Base-by-base conservation (phyloP, 2,888 invertebrate genomes). In the Ariolimax columbianus region DNA sequence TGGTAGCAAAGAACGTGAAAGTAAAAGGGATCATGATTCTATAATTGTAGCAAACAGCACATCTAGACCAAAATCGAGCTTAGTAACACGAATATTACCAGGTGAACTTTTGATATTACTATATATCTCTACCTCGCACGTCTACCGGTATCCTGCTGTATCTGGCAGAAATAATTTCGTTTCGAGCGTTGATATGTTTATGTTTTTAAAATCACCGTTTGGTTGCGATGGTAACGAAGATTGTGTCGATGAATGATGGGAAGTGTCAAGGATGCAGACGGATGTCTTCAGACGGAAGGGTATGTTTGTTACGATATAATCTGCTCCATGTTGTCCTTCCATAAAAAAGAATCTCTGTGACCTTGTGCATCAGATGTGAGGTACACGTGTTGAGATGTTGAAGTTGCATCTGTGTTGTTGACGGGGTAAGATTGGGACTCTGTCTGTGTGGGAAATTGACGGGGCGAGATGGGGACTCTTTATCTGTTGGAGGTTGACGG, bases 171-270 rank as follows among this genome's bases (percentile, higher is more conserved):
- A 66, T 40, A 26, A 72, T 72, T 72, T 72, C 40, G 43, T 40
- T 40, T 72, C 72, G 26, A 43, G 40, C 26, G 72, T 72, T 40
- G 72, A 72, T 26, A 38, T 43, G 72, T 40, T 19, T 26, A 43
- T 38, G 26, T 40, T 72, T 72, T 43, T 40, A 43, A 40, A 72
- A 33, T 40, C 26, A 23, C 26, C 26, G 26, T 38, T 72, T 26
- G 38, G 72, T 40, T 26, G n/a, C 40, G 40, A 72, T 72, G 40
- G 72, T 72, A 19, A n/a, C 11, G 26, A 23, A 72, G 72, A 72
- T 72, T 72, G 26, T n/a, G 40, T 9, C 26, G 40, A 26, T 72
- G 72, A 72, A 40, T 72, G 68, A 68, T 68, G 68, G 68, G 68
- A 68, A 19, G 38, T 68, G 36, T 68, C 68, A 36, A 19, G 38